Evolutionary conservation across 53 echinoderm and acorn worm genomes (phyloP).

Genomic region (Holothuria leucospilota): DNA sequence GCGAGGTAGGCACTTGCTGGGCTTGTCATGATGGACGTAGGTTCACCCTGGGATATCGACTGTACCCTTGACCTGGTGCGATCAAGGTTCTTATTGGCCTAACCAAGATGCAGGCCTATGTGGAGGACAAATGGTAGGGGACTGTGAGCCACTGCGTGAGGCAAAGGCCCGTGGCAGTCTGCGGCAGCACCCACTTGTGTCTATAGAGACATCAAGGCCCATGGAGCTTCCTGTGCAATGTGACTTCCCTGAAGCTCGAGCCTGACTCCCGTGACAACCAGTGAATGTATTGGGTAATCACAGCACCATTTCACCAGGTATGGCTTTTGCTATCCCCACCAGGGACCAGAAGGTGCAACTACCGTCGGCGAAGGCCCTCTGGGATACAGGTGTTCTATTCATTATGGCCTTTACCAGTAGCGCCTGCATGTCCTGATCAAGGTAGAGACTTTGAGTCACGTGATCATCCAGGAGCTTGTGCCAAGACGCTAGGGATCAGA

Average conservation of each 20-base stretch:
- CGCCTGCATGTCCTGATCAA: constrained; percentile 51
- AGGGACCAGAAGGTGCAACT: constrained; percentile 62
- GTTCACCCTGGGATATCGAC: constrained; percentile 64
- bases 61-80: constrained; percentile 66
- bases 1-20: constrained; percentile 35
- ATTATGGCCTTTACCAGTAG: constrained; percentile 52
- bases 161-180: constrained; percentile 38
- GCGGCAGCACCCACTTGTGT: constrained; percentile 23
- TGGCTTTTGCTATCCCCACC: constrained; percentile 63
- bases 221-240: constrained; percentile 60
- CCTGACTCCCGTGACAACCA: constrained; percentile 47
- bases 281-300: constrained; percentile 55
- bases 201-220: too few relatives aligned
- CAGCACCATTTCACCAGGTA: constrained; percentile 68
- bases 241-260: constrained; percentile 54
- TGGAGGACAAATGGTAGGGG: not conserved
- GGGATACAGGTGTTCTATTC: constrained; percentile 44
- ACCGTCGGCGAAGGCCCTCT: constrained; percentile 63
- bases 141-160: not conserved
- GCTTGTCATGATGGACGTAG: constrained; percentile 63
- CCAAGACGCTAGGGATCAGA: constrained; percentile 30
- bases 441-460: constrained; percentile 63
- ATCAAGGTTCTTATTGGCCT: constrained; percentile 62
- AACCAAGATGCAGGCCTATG: too few relatives aligned
- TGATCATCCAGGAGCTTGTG: too few relatives aligned